A percentile compares a stretch with the other conserved stretches of the same genome.
Evolutionary conservation across 1,140 invertebrate genomes (phyloP).

Genomic region (Patella vulgata): DNA sequence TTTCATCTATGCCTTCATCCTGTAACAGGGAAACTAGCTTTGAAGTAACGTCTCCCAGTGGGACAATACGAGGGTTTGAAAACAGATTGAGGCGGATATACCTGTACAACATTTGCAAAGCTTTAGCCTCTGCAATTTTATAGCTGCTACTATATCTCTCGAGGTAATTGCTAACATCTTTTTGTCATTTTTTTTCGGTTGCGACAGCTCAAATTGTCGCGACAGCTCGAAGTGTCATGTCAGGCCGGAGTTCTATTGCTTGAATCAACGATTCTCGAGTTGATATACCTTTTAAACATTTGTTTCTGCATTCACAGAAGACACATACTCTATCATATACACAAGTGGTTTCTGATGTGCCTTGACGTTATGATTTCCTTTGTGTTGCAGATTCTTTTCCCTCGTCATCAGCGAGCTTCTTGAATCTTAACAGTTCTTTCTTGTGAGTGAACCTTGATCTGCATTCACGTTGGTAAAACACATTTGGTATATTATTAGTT

Average conservation of each 20-base stretch:
- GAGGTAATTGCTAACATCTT: not conserved
- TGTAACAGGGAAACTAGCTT: no score
- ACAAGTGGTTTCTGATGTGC: not conserved
- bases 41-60: no score
- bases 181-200: constrained; percentile 1
- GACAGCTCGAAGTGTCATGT: not conserved
- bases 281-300: not conserved
- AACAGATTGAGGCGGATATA: not conserved
- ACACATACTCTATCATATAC: not conserved
- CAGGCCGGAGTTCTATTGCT: not conserved
- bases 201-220: no score
- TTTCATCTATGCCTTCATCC: no score
- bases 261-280: not conserved
- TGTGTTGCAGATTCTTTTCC: not conserved
- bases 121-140: not conserved
- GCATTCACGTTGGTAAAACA: no score
- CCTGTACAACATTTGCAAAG: not conserved
- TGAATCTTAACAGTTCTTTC: no score
- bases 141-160: constrained; percentile 2
- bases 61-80: no score
- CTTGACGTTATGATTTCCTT: not conserved
- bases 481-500: no score
- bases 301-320: not conserved
- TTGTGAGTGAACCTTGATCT: no score
- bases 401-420: no score